phyloP scores from a whole-genome alignment of 2,888 invertebrate species.

The Nephrocerus scutellatus region DNA sequence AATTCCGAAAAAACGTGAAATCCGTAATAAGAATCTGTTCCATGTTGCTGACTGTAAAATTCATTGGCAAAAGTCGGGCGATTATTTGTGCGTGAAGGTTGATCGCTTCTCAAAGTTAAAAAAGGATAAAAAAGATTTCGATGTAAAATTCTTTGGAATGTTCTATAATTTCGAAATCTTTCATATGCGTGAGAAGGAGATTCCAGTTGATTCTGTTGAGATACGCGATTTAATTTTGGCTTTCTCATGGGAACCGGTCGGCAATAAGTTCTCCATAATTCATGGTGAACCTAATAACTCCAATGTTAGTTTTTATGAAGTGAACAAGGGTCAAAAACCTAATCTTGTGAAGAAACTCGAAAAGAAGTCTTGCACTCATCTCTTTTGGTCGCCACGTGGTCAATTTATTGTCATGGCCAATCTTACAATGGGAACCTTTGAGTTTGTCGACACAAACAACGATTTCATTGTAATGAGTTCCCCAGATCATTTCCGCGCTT shows the following conservation, averaged over 20 bases:
- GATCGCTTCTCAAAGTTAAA: slow-evolving; percentile 83
- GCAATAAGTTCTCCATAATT: slow-evolving; percentile 92
- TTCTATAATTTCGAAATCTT: slow-evolving; percentile 99
- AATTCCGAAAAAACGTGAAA: slow-evolving; percentile 82
- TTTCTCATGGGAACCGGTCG: slow-evolving; percentile 97
- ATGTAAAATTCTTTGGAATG: slow-evolving; percentile 92
- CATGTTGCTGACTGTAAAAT: slow-evolving; percentile 97
- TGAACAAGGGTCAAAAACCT: slow-evolving; percentile 84
- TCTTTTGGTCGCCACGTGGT: slow-evolving; percentile 94
- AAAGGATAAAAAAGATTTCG: slow-evolving; percentile 84
- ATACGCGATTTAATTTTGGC: slow-evolving; percentile 88
- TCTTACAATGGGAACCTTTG: slow-evolving; percentile 78
- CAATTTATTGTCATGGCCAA: slow-evolving; percentile 94
- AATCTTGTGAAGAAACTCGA: slow-evolving; percentile 80
- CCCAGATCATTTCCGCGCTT: slow-evolving; percentile 85
- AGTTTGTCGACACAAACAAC: slow-evolving; percentile 88
- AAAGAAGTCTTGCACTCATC: slow-evolving; percentile 79
- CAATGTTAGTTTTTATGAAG: slow-evolving; percentile 88
- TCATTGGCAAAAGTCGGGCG: slow-evolving; percentile 98
- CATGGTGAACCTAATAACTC: slow-evolving; percentile 77
- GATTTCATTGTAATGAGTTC: slow-evolving; percentile 94
- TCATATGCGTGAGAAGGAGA: slow-evolving; percentile 95
- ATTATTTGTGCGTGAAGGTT: slow-evolving; percentile 92
- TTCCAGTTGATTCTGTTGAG: slow-evolving; percentile 96
- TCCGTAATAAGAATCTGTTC: slow-evolving; percentile 91